Evolutionary conservation across 2,888 invertebrate genomes (phyloP).

Genomic region (Allolobophora icterica): DNA sequence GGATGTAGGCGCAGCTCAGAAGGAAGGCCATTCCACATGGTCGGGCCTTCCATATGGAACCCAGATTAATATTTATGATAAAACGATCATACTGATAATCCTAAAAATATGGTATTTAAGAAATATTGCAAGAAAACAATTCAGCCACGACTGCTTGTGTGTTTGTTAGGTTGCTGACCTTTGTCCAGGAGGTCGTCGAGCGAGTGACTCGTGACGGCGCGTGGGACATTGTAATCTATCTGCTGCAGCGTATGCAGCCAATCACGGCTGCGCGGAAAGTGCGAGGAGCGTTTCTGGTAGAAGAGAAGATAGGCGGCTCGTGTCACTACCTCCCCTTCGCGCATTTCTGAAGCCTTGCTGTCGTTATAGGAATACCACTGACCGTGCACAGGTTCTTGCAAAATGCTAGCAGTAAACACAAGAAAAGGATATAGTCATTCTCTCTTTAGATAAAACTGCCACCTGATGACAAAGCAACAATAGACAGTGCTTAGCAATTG

Average conservation of each 20-base stretch:
- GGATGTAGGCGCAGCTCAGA: too few relatives aligned
- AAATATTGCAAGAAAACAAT: too few relatives aligned
- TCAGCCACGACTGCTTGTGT: neutral
- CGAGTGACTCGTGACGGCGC: constrained; percentile 39
- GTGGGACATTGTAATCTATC: constrained; percentile 26
- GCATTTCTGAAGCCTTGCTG: constrained; percentile 80
- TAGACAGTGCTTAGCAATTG: neutral
- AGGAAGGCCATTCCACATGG: too few relatives aligned
- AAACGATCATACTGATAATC: too few relatives aligned
- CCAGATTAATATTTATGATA: neutral
- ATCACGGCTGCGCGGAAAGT: neutral
- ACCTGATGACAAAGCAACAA: neutral
- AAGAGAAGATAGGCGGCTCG: constrained; percentile 94
- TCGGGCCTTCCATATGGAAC: too few relatives aligned
- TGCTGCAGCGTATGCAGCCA: constrained; percentile 13
- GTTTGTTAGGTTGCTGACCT: constrained; percentile 22
- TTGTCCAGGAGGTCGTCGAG: constrained; percentile 36
- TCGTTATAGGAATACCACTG: constrained; percentile 96
- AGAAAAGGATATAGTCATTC: neutral
- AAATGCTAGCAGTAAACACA: constrained; percentile 71
- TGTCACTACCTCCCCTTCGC: constrained; percentile 75
- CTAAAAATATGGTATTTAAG: too few relatives aligned
- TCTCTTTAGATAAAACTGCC: neutral
- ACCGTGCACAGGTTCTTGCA: constrained; percentile 81
- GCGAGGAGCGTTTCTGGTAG: constrained; percentile 72